Conservation (phyloP, 92 coral and sea anemone species). For the Heliopora coerulea region DNA sequence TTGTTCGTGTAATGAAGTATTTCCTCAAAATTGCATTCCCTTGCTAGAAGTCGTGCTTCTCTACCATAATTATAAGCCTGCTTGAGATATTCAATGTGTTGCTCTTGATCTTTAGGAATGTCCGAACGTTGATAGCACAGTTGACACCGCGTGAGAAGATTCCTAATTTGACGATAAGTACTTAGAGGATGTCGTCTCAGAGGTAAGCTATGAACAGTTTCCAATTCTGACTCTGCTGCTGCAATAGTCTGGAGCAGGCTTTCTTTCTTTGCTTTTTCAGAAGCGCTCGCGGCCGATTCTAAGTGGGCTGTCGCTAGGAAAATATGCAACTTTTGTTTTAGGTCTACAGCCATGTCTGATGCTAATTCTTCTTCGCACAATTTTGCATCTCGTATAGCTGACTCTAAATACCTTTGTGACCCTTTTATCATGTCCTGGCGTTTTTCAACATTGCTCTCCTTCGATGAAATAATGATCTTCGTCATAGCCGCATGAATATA, state of each 20-base stretch:
- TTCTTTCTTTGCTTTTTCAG: neutral
- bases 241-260: neutral
- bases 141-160: neutral
- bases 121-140: neutral
- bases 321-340: neutral
- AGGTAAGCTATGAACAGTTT: neutral
- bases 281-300: neutral
- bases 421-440: neutral
- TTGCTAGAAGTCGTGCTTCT: neutral
- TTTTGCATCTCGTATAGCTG: neutral
- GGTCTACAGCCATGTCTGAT: neutral
- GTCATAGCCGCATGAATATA: constrained; percentile 47
- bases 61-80: neutral
- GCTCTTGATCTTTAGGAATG: neutral
- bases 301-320: neutral
- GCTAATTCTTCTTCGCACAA: neutral
- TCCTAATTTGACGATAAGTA: neutral
- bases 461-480: constrained; percentile 17
- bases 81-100: neutral
- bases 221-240: neutral
- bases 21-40: neutral
- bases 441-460: neutral
- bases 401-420: neutral
- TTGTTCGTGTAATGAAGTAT: neutral
- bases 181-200: neutral